A percentile compares a stretch with the other conserved stretches of the same genome.
Evolutionary conservation across 2,113 vertebrate genomes (phyloP).

Genomic region (Oryzias javanicus): DNA sequence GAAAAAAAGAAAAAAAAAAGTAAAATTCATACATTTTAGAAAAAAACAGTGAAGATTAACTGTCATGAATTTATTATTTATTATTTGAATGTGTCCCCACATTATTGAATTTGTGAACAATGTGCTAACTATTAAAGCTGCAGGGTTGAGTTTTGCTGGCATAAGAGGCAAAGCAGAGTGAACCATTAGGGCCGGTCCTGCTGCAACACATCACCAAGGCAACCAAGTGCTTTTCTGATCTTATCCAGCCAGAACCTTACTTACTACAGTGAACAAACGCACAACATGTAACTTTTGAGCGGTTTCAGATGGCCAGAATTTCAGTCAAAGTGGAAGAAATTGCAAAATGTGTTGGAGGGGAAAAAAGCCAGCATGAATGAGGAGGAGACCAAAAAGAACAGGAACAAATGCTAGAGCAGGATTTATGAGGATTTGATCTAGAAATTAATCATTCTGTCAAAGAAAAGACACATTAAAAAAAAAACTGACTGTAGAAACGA

Average conservation of each 20-base stretch:
- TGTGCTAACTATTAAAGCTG: conserved; percentile 17
- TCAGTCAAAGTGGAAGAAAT: conserved; percentile 34
- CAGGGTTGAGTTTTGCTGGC: conserved; percentile 17
- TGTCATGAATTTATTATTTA: no score
- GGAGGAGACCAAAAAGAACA: conserved; percentile 26
- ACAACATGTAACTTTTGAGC: conserved; percentile 28
- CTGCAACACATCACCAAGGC: conserved; percentile 45
- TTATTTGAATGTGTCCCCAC: no score
- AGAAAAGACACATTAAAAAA: no score
- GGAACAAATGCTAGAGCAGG: conserved; percentile 20
- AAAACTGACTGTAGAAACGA: no score
- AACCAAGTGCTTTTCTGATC: conserved; percentile 43
- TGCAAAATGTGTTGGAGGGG: conserved; percentile 26
- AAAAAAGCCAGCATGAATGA: conserved; percentile 41
- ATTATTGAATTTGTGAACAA: conserved; percentile 38
- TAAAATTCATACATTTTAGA: no score
- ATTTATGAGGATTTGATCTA: conserved; percentile 25
- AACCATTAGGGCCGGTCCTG: conserved; percentile 50
- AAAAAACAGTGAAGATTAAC: no score
- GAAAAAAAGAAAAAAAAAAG: no score
- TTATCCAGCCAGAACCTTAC: conserved; percentile 32
- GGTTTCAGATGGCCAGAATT: conserved; percentile 56
- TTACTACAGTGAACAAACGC: conserved; percentile 31
- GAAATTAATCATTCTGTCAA: conserved; percentile 1
- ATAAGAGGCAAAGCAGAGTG: conserved; percentile 16